Percentiles rank a stretch among this genome's conserved stretches.
These are phyloP conservation scores for Toxotes lorentzi DNA, from an alignment of 2,797 vertebrate genomes.

Conservation along the genomic window DNA sequence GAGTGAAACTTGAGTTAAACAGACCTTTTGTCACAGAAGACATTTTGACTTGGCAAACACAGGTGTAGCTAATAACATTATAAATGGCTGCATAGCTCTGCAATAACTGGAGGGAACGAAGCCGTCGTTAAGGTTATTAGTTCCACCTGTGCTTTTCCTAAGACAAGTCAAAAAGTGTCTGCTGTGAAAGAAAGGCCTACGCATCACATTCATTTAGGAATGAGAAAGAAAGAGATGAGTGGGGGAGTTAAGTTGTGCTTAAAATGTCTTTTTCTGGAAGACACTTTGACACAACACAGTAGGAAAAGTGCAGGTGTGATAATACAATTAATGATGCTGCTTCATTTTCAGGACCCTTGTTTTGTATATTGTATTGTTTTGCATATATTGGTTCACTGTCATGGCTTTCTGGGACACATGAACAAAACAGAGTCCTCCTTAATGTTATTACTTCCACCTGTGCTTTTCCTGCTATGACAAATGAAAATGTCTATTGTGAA, in stretches of 20 bases:
- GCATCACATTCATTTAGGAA: background rate
- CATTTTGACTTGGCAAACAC: background rate
- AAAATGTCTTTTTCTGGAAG: background rate
- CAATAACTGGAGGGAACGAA: slow-evolving; percentile 1
- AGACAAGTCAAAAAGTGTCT: background rate
- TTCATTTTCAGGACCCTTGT: background rate
- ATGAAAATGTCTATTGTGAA: background rate
- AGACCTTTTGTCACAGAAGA: slow-evolving; percentile 4
- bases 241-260: background rate
- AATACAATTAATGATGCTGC: background rate
- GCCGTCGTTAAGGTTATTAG: background rate
- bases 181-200: background rate
- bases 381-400: background rate
- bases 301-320: background rate
- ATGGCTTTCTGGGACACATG: too few species aligned
- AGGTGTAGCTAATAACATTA: slow-evolving; percentile 14
- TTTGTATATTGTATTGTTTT: background rate
- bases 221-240: background rate
- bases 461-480: background rate
- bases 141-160: slow-evolving; percentile 25
- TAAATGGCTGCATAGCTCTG: background rate
- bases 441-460: slow-evolving; percentile 10
- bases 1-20: background rate
- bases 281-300: background rate
- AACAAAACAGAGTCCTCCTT: too few species aligned